phyloP scores from a whole-genome alignment of 1,140 invertebrate species.

The Brachionus asplanchnoidis region DNA sequence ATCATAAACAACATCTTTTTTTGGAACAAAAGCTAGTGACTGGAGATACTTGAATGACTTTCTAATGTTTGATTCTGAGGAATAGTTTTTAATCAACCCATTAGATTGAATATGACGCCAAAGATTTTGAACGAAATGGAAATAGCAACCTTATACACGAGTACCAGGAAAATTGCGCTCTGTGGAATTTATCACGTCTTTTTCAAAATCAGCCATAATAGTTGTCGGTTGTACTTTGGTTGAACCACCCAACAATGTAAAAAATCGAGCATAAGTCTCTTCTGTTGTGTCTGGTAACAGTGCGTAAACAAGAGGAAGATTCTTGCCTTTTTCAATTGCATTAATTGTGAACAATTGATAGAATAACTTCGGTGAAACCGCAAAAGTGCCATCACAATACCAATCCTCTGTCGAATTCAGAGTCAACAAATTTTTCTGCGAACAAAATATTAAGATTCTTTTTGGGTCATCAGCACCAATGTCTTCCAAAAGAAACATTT shows the following conservation, averaged over 20 bases:
- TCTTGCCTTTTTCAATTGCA: not conserved
- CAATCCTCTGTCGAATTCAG: not conserved
- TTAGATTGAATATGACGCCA: not conserved
- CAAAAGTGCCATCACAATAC: not conserved
- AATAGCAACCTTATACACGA: not conserved
- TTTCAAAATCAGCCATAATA: constrained; percentile 10
- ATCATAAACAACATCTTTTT: constrained; percentile 12
- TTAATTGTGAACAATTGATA: not conserved
- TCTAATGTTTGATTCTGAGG: not conserved
- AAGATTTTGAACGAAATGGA: constrained; percentile 1
- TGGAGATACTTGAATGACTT: not conserved
- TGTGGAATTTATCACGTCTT: not conserved
- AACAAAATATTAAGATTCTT: not conserved
- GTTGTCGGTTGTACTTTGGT: not conserved
- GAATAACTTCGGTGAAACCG: not conserved
- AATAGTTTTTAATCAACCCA: not conserved
- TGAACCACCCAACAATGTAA: not conserved
- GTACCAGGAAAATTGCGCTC: not conserved
- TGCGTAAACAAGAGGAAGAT: not conserved
- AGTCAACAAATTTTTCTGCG: not conserved
- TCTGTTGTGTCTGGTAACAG: not conserved
- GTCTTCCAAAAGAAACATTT: not conserved
- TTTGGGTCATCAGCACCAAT: not conserved
- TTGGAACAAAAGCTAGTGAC: not conserved
- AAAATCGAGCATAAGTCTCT: not conserved